Evolutionary conservation across 2,113 vertebrate species (phyloP).

Genomic region (Equus quagga): DNA sequence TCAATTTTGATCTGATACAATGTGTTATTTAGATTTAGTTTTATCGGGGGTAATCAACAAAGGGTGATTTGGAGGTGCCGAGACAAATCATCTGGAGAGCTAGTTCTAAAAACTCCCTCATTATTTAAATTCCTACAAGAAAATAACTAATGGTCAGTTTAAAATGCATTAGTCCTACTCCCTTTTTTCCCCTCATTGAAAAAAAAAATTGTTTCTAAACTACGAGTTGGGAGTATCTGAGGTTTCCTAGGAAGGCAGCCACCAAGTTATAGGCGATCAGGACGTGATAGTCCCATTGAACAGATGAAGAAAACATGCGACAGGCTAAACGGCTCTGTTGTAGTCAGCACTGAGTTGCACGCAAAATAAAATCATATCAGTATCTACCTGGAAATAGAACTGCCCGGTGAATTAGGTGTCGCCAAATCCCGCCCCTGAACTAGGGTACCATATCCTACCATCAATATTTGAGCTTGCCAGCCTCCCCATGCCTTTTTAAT

Average conservation of each 20-base stretch:
- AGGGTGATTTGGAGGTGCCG: background rate
- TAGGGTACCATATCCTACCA: background rate
- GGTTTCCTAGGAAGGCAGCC: background rate
- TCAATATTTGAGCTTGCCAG: background rate
- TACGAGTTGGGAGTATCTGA: background rate
- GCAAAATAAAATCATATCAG: background rate
- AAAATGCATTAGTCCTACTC: background rate
- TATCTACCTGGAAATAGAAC: background rate
- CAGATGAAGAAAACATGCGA: background rate
- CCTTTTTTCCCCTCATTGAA: background rate
- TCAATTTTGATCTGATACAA: background rate
- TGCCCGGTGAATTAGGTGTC: background rate
- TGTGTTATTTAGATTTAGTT: background rate
- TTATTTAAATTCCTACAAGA: background rate
- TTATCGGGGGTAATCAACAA: background rate
- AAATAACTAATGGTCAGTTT: slow-evolving; percentile 40
- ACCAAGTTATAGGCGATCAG: background rate
- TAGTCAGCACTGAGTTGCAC: background rate
- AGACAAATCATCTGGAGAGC: background rate
- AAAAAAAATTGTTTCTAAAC: background rate
- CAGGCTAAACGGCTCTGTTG: too few relatives aligned
- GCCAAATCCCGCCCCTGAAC: background rate
- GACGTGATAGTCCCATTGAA: background rate
- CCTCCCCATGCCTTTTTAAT: background rate
- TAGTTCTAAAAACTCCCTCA: background rate